Evolutionary conservation across 2,797 vertebrate species (phyloP).

Genomic region (Poeciliopsis turneri): DNA sequence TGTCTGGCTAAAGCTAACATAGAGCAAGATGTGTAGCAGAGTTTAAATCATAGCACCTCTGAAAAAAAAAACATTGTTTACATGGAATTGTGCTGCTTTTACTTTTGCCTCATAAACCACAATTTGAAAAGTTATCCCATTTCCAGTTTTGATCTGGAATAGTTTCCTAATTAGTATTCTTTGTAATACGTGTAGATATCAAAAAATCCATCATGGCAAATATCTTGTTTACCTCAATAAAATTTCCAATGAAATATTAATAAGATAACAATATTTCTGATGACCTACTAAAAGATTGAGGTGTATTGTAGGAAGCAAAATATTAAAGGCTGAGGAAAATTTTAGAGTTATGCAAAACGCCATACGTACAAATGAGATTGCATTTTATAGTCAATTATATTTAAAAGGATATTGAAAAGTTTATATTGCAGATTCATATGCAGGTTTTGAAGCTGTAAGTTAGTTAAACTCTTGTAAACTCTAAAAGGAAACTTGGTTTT

Average conservation of each 20-base stretch:
- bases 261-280: neutral
- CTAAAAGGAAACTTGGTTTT: neutral
- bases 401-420: neutral
- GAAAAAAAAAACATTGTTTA: too few relatives aligned
- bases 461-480: neutral
- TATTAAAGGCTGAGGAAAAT: neutral
- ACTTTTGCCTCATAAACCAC: neutral
- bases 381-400: neutral
- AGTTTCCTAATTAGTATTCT: neutral
- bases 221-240: neutral
- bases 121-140: neutral
- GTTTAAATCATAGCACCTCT: neutral
- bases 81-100: neutral
- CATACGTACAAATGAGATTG: neutral
- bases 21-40: neutral
- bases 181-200: neutral
- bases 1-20: slow-evolving; percentile 8
- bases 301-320: neutral
- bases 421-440: neutral
- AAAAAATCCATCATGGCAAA: neutral
- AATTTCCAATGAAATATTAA: neutral
- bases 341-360: neutral
- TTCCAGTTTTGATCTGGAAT: neutral
- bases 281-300: neutral
- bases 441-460: neutral